Conservation (phyloP, 2,113 vertebrate species). For the Rynchops niger region DNA sequence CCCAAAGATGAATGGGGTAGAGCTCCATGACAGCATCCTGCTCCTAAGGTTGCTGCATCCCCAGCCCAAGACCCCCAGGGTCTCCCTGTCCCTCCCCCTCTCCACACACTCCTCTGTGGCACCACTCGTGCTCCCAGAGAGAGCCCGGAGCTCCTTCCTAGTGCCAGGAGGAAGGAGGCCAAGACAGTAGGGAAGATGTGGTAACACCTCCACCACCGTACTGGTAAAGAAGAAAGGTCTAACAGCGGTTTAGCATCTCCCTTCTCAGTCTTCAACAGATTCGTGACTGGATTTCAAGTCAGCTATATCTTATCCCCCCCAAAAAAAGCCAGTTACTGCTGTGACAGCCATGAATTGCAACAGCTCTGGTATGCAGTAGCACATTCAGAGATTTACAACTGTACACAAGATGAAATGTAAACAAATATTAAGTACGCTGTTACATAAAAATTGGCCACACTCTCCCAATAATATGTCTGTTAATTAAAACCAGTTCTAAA, state of each 20-base stretch:
- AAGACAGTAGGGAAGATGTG: neutral
- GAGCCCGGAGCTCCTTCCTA: neutral
- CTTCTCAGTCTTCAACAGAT: neutral
- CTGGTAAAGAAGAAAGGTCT: neutral
- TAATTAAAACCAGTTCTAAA: neutral
- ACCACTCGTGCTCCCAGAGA: neutral
- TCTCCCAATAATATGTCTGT: neutral
- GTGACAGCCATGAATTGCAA: neutral
- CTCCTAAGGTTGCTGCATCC: neutral
- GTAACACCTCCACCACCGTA: neutral
- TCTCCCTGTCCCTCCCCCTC: neutral
- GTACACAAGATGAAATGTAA: neutral
- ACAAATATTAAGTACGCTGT: neutral
- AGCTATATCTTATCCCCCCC: neutral
- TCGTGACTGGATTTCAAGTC: neutral
- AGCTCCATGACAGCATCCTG: neutral
- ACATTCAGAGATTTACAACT: neutral
- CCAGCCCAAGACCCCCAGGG: neutral
- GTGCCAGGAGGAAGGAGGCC: neutral
- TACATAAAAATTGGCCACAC: neutral
- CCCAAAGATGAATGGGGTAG: rapidly evolving
- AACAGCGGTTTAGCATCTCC: neutral
- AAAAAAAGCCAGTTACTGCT: neutral
- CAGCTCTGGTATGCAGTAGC: neutral
- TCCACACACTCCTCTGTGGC: neutral